These are phyloP conservation scores for Odontocolon sp. DNA, from an alignment of 2,888 invertebrate species.

Conservation along the genomic window DNA sequence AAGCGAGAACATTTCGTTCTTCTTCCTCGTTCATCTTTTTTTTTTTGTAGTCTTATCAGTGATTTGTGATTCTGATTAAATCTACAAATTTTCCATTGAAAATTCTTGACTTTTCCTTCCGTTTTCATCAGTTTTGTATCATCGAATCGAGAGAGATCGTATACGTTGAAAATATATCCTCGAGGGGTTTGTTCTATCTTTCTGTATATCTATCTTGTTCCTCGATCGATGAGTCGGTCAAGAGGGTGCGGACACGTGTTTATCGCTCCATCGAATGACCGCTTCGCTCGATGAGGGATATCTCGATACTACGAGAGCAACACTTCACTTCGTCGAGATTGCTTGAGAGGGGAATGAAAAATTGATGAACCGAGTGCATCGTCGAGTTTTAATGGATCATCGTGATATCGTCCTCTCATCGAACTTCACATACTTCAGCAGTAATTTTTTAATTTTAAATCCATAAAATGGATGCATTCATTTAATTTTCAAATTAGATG, in stretches of 20 bases:
- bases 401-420: not conserved
- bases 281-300: not conserved
- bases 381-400: constrained; percentile 25
- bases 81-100: not conserved
- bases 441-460: not conserved
- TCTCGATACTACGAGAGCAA: constrained; percentile 12
- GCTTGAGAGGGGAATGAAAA: constrained; percentile 2
- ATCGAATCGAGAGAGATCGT: too few relatives aligned
- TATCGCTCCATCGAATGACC: constrained; percentile 40
- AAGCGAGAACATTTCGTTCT: not conserved
- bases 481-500: too few relatives aligned
- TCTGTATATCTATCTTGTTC: not conserved
- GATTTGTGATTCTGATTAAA: too few relatives aligned
- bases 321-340: not conserved
- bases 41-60: too few relatives aligned
- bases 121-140: too few relatives aligned
- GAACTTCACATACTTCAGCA: not conserved
- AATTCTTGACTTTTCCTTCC: not conserved
- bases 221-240: constrained; percentile 23
- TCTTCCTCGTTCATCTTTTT: not conserved
- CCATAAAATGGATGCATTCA: too few relatives aligned
- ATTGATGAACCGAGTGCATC: constrained; percentile 11
- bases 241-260: constrained; percentile 36
- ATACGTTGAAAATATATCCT: too few relatives aligned
- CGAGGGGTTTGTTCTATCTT: too few relatives aligned